Percentiles rank a stretch among this genome's conserved stretches.
Evolutionary conservation across 1,140 invertebrate species (phyloP).

Genomic region (Lethrus apterus): DNA sequence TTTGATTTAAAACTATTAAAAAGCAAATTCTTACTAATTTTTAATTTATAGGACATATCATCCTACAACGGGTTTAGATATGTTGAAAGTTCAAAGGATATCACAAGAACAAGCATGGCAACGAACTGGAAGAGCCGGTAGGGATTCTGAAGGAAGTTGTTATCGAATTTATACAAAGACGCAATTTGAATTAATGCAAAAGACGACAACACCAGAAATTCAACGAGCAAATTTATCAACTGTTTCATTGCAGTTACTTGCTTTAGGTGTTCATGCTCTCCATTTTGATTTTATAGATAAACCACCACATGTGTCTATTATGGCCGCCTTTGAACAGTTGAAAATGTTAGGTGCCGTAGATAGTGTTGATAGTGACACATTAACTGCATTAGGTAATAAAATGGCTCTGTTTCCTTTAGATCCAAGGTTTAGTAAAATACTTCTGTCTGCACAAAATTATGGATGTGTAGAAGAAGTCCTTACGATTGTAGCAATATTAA

Average conservation of each 20-base stretch:
- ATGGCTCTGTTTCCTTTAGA: conserved; percentile 91
- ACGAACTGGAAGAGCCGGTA: conserved; percentile 81
- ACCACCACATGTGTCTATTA: conserved; percentile 64
- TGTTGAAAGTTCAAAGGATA: conserved; percentile 73
- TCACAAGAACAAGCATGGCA: conserved; percentile 92
- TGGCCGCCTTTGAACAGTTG: conserved; percentile 60
- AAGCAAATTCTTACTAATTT: neutral
- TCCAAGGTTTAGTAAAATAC: conserved; percentile 78
- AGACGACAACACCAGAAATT: conserved; percentile 80
- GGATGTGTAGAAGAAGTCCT: conserved; percentile 78
- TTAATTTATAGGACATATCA: conserved; percentile 59
- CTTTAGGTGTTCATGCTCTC: conserved; percentile 71
- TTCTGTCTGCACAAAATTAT: conserved; percentile 69
- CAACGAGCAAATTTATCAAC: conserved; percentile 47
- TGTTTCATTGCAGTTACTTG: conserved; percentile 64
- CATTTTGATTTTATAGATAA: conserved; percentile 90
- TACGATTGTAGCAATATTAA: conserved; percentile 52
- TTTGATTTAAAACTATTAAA: too few species aligned
- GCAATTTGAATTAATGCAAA: conserved; percentile 58
- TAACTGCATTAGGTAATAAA: conserved; percentile 74
- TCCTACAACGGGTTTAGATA: conserved; percentile 73
- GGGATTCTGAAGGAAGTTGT: conserved; percentile 75
- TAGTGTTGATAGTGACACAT: conserved; percentile 43
- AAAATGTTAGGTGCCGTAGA: conserved; percentile 69
- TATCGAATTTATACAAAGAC: conserved; percentile 72